These are phyloP conservation scores for Daphoenositta chrysoptera DNA, from an alignment of 2,113 vertebrate genomes.

Conservation along the genomic window DNA sequence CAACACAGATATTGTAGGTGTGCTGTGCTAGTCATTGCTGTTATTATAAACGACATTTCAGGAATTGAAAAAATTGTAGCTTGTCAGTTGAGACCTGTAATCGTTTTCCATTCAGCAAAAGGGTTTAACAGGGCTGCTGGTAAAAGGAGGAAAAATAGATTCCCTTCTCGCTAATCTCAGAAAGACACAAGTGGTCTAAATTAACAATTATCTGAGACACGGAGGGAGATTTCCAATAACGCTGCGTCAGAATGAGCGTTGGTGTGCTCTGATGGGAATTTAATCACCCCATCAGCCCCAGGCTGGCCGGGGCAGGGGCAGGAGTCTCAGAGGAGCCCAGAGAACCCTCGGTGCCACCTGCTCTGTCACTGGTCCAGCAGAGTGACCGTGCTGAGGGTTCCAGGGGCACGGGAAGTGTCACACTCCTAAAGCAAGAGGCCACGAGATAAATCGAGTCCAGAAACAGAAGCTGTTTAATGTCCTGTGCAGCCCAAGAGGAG, in stretches of 20 bases:
- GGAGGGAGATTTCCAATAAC: not conserved
- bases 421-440: not conserved
- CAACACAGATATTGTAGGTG: not conserved
- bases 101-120: constrained; percentile 34
- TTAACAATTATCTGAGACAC: constrained; percentile 20
- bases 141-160: not conserved
- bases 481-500: not conserved
- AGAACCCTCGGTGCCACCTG: not conserved
- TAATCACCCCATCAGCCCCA: not conserved
- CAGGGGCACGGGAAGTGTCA: too few species aligned
- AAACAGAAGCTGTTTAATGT: not conserved
- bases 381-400: accelerated
- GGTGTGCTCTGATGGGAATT: not conserved
- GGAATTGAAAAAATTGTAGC: constrained; percentile 25
- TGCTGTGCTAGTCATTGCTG: constrained; percentile 16
- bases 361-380: accelerated
- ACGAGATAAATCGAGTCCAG: not conserved
- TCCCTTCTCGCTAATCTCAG: not conserved
- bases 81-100: constrained; percentile 46
- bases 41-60: constrained; percentile 36
- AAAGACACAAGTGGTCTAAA: constrained; percentile 18
- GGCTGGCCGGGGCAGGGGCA: not conserved
- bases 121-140: constrained; percentile 25
- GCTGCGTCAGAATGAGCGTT: not conserved
- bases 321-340: accelerated